Conservation (phyloP, 2,888 invertebrate genomes). For the Platycheirus albimanus region DNA sequence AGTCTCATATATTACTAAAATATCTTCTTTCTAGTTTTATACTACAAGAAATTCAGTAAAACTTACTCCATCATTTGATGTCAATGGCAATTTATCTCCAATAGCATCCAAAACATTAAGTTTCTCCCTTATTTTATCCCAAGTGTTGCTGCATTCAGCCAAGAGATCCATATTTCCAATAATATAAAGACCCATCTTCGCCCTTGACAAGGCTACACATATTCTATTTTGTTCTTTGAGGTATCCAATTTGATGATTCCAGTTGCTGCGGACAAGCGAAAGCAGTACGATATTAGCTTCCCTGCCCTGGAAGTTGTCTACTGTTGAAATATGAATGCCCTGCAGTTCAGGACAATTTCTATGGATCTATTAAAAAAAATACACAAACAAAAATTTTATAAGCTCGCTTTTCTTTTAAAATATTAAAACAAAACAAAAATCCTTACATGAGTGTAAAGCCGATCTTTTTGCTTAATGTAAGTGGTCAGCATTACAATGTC, state of each 20-base stretch:
- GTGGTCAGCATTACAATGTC: conserved; percentile 89
- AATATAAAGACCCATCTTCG: conserved; percentile 87
- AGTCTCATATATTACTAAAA: too few species aligned
- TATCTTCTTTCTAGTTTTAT: too few species aligned
- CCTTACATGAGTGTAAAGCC: conserved; percentile 45
- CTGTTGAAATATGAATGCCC: conserved; percentile 86
- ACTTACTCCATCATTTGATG: conserved; percentile 46
- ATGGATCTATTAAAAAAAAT: conserved; percentile 75
- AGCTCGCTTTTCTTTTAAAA: too few species aligned
- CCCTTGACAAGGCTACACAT: conserved; percentile 91
- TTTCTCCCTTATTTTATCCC: conserved; percentile 83
- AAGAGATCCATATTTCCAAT: conserved; percentile 88
- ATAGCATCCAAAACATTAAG: conserved; percentile 84
- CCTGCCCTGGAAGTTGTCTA: conserved; percentile 92
- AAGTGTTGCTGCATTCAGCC: conserved; percentile 84
- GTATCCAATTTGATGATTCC: conserved; percentile 87
- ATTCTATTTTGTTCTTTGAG: conserved; percentile 88
- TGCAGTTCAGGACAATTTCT: conserved; percentile 75
- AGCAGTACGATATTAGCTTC: conserved; percentile 91
- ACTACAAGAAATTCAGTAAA: too few species aligned
- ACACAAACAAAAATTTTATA: neutral
- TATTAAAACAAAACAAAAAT: neutral
- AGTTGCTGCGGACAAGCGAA: conserved; percentile 90
- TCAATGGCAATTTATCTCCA: conserved; percentile 83
- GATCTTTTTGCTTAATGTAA: conserved; percentile 74